Evolutionary conservation across 2,797 vertebrate genomes (phyloP).

Genomic region (Chromis chromis): DNA sequence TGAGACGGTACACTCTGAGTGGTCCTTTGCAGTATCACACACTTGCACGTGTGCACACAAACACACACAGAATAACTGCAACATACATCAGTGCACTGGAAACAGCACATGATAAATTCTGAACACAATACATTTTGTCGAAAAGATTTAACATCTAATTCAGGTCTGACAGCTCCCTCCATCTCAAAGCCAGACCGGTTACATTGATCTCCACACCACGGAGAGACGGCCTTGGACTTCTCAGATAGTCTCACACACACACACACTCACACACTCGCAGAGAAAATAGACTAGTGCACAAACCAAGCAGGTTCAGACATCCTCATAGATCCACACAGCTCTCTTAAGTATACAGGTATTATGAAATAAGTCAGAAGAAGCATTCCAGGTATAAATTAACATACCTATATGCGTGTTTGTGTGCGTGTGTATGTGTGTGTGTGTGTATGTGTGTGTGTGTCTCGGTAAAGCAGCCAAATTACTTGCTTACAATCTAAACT

Average conservation of each 20-base stretch:
- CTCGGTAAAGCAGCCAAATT: constrained; percentile 15
- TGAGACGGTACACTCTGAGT: constrained; percentile 91
- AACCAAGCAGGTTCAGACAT: neutral
- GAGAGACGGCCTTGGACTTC: constrained; percentile 88
- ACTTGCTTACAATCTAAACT: constrained; percentile 23
- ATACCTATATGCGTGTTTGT: no score
- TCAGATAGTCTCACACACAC: constrained; percentile 41
- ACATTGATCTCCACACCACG: constrained; percentile 89
- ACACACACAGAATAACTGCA: constrained; percentile 66
- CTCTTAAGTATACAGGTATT: neutral
- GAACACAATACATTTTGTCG: constrained; percentile 91
- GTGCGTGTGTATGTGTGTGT: no score
- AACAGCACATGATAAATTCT: constrained; percentile 96
- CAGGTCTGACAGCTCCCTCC: constrained; percentile 91
- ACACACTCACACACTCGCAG: constrained; percentile 20
- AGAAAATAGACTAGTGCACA: constrained; percentile 1
- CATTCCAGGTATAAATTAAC: constrained; percentile 10
- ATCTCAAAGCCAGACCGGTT: constrained; percentile 86
- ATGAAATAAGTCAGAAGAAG: constrained; percentile 2
- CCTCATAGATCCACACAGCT: constrained; percentile 1
- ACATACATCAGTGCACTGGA: constrained; percentile 91
- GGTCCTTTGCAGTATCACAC: constrained; percentile 82
- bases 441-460: neutral
- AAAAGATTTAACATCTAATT: constrained; percentile 99
- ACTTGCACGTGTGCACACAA: constrained; percentile 25